Base-by-base conservation (phyloP, 2,888 invertebrate genomes). In the Megastigmus dorsalis region DNA sequence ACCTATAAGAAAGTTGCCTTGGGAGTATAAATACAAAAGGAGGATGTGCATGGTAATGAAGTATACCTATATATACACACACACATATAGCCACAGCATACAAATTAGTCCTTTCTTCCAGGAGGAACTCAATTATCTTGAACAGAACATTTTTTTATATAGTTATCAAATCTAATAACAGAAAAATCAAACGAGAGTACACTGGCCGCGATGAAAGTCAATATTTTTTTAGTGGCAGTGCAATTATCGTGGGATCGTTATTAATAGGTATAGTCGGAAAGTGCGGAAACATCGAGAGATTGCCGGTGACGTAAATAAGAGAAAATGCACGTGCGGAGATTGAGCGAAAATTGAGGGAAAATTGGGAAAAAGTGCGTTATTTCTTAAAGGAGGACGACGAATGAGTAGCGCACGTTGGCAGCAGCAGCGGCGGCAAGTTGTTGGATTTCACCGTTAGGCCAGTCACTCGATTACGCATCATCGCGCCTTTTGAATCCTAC, bases 391-490 rank as follows among this genome's bases (percentile, higher is more conserved):
- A 66, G 59, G 52, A 26, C 66, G 60, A 41, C 30, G 60, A 60
- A 59, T n/a, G 57, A 59, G 26, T n/a, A n/a, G n/a, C n/a, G n/a
- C n/a, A n/a, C n/a, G n/a, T n/a, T n/a, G n/a, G n/a, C n/a, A n/a
- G n/a, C n/a, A n/a, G n/a, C n/a, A n/a, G n/a, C n/a, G n/a, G n/a
- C n/a, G n/a, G n/a, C 23, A 28, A 2, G 26, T 36, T 48, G 36
- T 60, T 28, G 66, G 60, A 66, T 72, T 72, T 72, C 66, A 72
- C 72, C 72, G 72, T 72, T 72, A 72, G 52, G 20, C 41, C 45
- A 33, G 18, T 20, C 36, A 18, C 41, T 36, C 55, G 54, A 26
- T 15, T 18, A 18, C 57, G 4, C 38, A 36, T 26, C 36, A 36
- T 33, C 68, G 50, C 38, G 48, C 48, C 59, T 69, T 60, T 69